phyloP scores from a whole-genome alignment of 2,113 vertebrate species.

The Urocynchramus pylzowi region DNA sequence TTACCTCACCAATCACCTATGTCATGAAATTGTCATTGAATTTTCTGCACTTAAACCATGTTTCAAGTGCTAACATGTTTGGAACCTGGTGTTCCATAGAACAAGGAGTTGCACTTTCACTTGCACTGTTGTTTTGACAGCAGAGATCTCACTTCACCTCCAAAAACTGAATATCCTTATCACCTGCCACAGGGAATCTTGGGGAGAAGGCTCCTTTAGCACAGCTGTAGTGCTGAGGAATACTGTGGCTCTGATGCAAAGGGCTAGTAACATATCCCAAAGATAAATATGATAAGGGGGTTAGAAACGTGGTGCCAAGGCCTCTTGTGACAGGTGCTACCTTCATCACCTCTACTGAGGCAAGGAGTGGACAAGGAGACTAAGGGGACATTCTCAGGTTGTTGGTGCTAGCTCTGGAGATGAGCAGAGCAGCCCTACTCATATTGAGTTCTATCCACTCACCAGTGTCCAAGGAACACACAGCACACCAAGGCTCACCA shows the following conservation, averaged over 20 bases:
- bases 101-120: not conserved
- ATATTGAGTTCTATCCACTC: not conserved
- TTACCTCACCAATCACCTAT: not conserved
- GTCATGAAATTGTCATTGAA: not conserved
- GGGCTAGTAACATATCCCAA: not conserved
- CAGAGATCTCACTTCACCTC: not conserved
- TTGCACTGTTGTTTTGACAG: not conserved
- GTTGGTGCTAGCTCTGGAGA: not conserved
- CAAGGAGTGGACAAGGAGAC: not conserved
- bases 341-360: not conserved
- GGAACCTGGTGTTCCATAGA: not conserved
- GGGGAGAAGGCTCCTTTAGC: not conserved
- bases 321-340: not conserved
- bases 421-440: not conserved
- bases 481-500: not conserved
- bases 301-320: not conserved
- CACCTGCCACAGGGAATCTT: not conserved
- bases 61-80: not conserved
- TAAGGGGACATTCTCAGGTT: not conserved
- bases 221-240: not conserved
- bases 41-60: not conserved
- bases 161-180: constrained; percentile 5
- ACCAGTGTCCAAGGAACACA: not conserved
- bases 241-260: not conserved
- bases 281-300: not conserved